These are phyloP conservation scores for Acanthurus tractus DNA, from an alignment of 2,797 vertebrate genomes.

Conservation along the genomic window DNA sequence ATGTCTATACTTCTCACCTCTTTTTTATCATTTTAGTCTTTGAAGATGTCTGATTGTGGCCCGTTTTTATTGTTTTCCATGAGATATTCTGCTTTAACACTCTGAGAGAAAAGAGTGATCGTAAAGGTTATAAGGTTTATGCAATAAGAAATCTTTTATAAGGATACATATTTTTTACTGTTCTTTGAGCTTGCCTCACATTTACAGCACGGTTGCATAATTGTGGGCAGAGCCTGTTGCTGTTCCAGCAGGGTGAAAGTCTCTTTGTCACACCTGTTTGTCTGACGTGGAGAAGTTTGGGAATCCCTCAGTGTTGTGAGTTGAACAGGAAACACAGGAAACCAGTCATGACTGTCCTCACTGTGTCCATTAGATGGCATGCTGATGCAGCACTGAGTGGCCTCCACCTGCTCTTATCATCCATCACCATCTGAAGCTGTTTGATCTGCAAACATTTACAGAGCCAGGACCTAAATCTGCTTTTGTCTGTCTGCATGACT, in stretches of 20 bases:
- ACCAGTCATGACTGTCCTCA: neutral
- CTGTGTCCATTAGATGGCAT: slow-evolving; percentile 72
- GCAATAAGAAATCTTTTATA: neutral
- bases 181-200: neutral
- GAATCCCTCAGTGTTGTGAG: slow-evolving; percentile 35
- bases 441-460: slow-evolving; percentile 61
- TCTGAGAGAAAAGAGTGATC: neutral
- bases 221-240: neutral
- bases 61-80: neutral
- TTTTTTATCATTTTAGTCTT: neutral
- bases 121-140: neutral
- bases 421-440: slow-evolving; percentile 45
- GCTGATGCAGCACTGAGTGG: slow-evolving; percentile 20
- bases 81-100: neutral
- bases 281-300: slow-evolving; percentile 26
- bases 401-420: slow-evolving; percentile 15
- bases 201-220: neutral
- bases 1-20: rapidly evolving
- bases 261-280: slow-evolving; percentile 23
- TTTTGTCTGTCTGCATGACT: slow-evolving; percentile 51
- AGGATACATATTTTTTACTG: neutral
- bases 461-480: slow-evolving; percentile 31
- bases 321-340: neutral
- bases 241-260: neutral
- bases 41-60: neutral